Conservation (phyloP, 2,888 invertebrate genomes). For the Scaptodrosophila latifasciaeformis region DNA sequence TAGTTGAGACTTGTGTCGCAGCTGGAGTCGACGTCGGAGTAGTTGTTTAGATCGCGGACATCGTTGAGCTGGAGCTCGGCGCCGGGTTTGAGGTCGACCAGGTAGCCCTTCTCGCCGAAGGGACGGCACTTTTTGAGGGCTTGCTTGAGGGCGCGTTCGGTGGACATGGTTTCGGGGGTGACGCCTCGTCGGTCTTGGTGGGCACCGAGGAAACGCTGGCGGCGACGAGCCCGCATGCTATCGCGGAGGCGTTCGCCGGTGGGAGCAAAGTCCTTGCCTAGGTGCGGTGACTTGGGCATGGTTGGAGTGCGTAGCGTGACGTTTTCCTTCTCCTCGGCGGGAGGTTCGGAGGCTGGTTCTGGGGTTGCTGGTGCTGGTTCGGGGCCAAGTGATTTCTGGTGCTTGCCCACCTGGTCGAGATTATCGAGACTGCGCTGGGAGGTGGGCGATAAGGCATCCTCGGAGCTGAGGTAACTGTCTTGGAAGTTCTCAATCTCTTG, state of each 20-base stretch:
- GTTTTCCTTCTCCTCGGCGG: slow-evolving; percentile 52
- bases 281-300: slow-evolving; percentile 74
- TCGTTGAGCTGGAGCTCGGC: slow-evolving; percentile 71
- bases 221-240: slow-evolving; percentile 73
- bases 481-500: slow-evolving; percentile 85
- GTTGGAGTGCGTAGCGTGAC: slow-evolving; percentile 56
- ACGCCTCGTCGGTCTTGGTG: slow-evolving; percentile 51
- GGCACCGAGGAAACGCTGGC: slow-evolving; percentile 64
- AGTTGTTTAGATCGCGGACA: slow-evolving; percentile 74
- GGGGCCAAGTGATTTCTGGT: neutral
- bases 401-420: slow-evolving; percentile 52
- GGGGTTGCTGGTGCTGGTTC: neutral
- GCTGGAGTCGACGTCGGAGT: slow-evolving; percentile 75
- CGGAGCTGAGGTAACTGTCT: slow-evolving; percentile 73
- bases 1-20: slow-evolving; percentile 75
- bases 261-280: slow-evolving; percentile 75
- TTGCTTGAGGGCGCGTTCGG: slow-evolving; percentile 69
- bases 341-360: slow-evolving; percentile 8
- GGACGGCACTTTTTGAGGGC: slow-evolving; percentile 67
- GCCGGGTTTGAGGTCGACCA: slow-evolving; percentile 71
- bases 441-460: slow-evolving; percentile 73
- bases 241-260: slow-evolving; percentile 74
- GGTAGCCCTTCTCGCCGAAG: slow-evolving; percentile 74
- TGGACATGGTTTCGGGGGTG: slow-evolving; percentile 48
- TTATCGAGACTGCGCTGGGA: slow-evolving; percentile 73